A percentile compares a stretch with the other conserved stretches of the same genome.
phyloP scores from a whole-genome alignment of 1,140 invertebrate species.

The Delia radicum region DNA sequence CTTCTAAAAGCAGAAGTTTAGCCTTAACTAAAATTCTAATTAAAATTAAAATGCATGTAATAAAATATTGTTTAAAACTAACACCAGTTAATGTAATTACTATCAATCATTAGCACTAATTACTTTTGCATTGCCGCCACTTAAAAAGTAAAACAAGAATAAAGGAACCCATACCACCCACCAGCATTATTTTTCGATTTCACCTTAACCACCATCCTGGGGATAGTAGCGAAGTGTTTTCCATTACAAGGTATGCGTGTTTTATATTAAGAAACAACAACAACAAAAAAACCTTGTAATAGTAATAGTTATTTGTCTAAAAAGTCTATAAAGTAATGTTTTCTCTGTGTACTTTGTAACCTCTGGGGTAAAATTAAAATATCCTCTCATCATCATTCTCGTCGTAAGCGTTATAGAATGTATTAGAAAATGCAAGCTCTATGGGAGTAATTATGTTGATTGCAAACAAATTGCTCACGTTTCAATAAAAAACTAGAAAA shows the following conservation, averaged over 20 bases:
- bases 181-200: neutral
- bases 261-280: neutral
- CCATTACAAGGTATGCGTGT: neutral
- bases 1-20: neutral
- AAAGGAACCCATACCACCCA: neutral
- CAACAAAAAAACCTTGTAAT: neutral
- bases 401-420: constrained; percentile 11
- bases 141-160: neutral
- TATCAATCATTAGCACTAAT: constrained; percentile 54
- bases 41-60: neutral
- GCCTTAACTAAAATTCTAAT: neutral
- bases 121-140: constrained; percentile 29
- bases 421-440: constrained; percentile 1
- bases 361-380: constrained; percentile 39
- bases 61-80: neutral
- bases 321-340: neutral
- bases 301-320: neutral
- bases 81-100: constrained; percentile 30
- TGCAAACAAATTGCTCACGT: constrained; percentile 56
- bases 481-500: constrained; percentile 32
- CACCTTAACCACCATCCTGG: neutral
- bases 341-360: constrained; percentile 33
- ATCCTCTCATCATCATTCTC: constrained; percentile 27
- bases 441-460: constrained; percentile 51
- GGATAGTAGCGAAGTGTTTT: too few species aligned